phyloP scores from a whole-genome alignment of 2,888 invertebrate species.

The Ophion obscuratus region DNA sequence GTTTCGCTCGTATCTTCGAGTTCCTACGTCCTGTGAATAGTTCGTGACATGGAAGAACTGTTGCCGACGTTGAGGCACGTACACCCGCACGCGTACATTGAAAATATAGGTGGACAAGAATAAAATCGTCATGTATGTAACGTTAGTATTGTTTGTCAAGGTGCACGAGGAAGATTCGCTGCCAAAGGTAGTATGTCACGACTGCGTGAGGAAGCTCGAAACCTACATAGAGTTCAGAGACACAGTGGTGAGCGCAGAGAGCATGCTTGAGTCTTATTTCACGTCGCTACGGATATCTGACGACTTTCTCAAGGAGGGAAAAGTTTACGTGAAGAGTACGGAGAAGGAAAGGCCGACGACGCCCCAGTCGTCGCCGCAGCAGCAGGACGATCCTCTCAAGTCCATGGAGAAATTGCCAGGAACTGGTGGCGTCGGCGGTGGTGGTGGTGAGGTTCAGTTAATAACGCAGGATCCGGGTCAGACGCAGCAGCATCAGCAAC shows the following conservation, averaged over 20 bases:
- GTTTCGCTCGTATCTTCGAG: too few species aligned
- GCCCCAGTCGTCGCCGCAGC: slow-evolving; percentile 71
- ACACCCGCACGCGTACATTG: too few species aligned
- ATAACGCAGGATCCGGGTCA: slow-evolving; percentile 70
- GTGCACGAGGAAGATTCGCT: slow-evolving; percentile 89
- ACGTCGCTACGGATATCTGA: slow-evolving; percentile 87
- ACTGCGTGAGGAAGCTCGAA: slow-evolving; percentile 88
- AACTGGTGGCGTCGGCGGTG: slow-evolving; percentile 23
- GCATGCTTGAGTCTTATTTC: slow-evolving; percentile 88
- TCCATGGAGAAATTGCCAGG: slow-evolving; percentile 73
- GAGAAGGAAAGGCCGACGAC: slow-evolving; percentile 77
- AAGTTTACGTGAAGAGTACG: slow-evolving; percentile 84
- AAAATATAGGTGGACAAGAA: background rate
- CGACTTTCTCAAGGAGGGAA: slow-evolving; percentile 87
- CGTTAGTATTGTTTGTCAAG: slow-evolving; percentile 80
- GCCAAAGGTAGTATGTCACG: slow-evolving; percentile 89
- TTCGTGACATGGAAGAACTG: too few species aligned
- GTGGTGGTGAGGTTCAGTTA: slow-evolving; percentile 68
- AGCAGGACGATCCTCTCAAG: slow-evolving; percentile 77
- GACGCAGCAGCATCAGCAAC: slow-evolving; percentile 77
- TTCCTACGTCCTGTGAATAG: too few species aligned
- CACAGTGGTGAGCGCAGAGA: slow-evolving; percentile 88
- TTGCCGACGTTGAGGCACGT: too few species aligned
- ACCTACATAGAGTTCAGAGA: slow-evolving; percentile 87
- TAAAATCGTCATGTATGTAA: background rate